phyloP scores from a whole-genome alignment of 2,797 vertebrate species.

The Paratrypauchen microcephalus region DNA sequence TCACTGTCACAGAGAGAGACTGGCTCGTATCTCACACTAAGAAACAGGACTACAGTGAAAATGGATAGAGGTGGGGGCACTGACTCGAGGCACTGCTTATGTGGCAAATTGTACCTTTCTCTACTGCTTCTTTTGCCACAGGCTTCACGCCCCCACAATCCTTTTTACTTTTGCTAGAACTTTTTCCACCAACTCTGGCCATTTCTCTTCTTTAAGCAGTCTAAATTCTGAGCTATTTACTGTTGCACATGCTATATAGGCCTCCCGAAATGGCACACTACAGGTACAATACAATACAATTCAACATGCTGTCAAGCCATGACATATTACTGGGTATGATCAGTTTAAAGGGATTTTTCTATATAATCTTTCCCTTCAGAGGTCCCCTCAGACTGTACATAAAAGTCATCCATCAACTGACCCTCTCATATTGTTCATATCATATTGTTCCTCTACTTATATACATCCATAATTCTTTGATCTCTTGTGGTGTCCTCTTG shows the following conservation, averaged over 20 bases:
- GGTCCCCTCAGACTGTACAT: not conserved
- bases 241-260: not conserved
- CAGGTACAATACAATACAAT: not conserved
- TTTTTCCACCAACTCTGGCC: slow-evolving; percentile 8
- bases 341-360: not conserved
- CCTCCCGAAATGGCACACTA: not conserved
- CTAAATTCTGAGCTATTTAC: not conserved
- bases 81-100: slow-evolving; percentile 19
- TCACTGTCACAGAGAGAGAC: slow-evolving; percentile 38
- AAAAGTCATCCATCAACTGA: not conserved
- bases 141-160: not conserved
- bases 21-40: slow-evolving; percentile 23
- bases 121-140: not conserved
- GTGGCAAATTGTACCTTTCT: slow-evolving; percentile 26
- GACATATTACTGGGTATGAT: not conserved
- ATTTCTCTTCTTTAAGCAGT: slow-evolving; percentile 7
- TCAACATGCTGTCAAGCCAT: not conserved
- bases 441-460: too few species aligned
- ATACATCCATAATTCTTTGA: too few species aligned
- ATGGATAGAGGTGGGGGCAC: slow-evolving; percentile 5
- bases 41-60: slow-evolving; percentile 12
- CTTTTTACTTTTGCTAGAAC: not conserved
- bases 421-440: not conserved
- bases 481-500: too few species aligned
- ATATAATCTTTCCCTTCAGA: not conserved